phyloP scores from a whole-genome alignment of 2,113 vertebrate genomes.

The Thunnus thynnus region DNA sequence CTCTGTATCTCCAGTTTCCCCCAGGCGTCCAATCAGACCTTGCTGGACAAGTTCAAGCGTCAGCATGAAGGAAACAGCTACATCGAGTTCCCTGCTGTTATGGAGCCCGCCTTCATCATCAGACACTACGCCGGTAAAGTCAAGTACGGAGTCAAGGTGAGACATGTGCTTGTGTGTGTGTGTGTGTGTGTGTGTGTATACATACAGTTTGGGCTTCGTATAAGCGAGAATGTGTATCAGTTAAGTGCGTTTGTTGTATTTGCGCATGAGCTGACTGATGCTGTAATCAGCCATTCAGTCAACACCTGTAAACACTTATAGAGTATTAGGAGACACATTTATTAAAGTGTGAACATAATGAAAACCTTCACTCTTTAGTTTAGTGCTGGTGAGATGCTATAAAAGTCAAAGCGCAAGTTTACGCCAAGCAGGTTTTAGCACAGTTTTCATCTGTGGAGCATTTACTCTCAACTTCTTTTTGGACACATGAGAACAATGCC shows the following conservation, averaged over 20 bases:
- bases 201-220: background rate
- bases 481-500: too few species aligned
- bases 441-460: too few species aligned
- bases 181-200: background rate
- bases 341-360: too few species aligned
- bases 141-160: conserved; percentile 96
- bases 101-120: conserved; percentile 98
- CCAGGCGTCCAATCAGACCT: conserved; percentile 95
- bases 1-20: conserved; percentile 86
- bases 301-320: too few species aligned
- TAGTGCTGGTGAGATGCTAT: too few species aligned
- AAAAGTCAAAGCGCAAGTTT: too few species aligned
- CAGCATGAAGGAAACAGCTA: conserved; percentile 95
- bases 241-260: background rate
- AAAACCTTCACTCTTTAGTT: too few species aligned
- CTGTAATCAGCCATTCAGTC: background rate
- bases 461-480: too few species aligned
- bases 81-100: conserved; percentile 96
- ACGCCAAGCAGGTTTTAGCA: too few species aligned
- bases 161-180: conserved; percentile 28
- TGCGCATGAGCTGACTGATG: background rate
- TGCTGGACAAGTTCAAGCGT: conserved; percentile 96
- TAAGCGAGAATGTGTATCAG: background rate
- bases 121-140: conserved; percentile 96
- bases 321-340: too few species aligned